Evolutionary conservation across 2,888 invertebrate species (phyloP).

Genomic region (Schizotus pectinicornis): DNA sequence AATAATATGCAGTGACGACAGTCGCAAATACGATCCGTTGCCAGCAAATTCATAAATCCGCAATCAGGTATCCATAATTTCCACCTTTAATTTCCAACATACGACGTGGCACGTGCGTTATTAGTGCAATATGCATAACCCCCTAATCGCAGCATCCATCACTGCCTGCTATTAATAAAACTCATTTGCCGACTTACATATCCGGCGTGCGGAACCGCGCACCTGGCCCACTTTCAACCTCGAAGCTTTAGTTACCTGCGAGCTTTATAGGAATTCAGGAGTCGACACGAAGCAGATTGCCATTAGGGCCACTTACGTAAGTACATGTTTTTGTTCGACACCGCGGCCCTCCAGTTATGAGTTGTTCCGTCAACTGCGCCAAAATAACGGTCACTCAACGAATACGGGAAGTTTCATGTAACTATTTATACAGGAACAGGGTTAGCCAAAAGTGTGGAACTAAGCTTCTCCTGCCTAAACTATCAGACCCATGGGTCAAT

Average conservation of each 20-base stretch:
- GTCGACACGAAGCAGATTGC: too few species aligned
- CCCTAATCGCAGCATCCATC: slow-evolving; percentile 47
- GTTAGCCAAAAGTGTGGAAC: too few species aligned
- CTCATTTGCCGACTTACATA: slow-evolving; percentile 37
- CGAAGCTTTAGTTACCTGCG: not conserved
- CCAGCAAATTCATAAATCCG: slow-evolving; percentile 27
- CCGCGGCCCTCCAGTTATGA: too few species aligned
- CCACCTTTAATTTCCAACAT: slow-evolving; percentile 22
- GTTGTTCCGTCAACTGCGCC: too few species aligned
- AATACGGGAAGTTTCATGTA: too few species aligned
- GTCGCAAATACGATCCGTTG: slow-evolving; percentile 12
- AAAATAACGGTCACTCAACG: too few species aligned
- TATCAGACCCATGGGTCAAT: too few species aligned
- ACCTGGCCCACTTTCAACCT: slow-evolving; percentile 7
- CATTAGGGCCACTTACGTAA: too few species aligned
- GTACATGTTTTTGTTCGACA: too few species aligned
- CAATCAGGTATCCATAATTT: slow-evolving; percentile 25
- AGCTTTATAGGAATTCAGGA: too few species aligned
- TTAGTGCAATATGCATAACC: slow-evolving; percentile 40
- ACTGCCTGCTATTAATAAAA: slow-evolving; percentile 39
- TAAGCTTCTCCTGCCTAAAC: too few species aligned
- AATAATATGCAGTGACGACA: not conserved
- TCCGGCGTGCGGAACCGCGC: slow-evolving; percentile 25
- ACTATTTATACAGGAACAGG: too few species aligned
- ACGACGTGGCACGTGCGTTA: slow-evolving; percentile 18